Evolutionary conservation across 2,113 vertebrate genomes (phyloP).

Genomic region (Ibidorhyncha struthersii): DNA sequence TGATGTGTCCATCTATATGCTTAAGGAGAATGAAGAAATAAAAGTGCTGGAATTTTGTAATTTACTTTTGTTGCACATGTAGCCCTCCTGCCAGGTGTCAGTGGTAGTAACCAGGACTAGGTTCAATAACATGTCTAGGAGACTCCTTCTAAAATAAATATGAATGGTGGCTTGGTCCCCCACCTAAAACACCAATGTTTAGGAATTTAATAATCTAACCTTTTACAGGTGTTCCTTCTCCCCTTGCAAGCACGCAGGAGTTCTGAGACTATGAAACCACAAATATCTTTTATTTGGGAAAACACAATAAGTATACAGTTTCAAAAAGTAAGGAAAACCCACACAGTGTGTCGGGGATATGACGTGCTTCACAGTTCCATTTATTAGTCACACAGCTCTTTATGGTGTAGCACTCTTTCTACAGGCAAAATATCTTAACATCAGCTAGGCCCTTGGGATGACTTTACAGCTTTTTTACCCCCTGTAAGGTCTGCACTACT

Average conservation of each 20-base stretch:
- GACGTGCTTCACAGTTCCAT: not conserved
- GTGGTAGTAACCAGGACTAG: conserved; percentile 31
- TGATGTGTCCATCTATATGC: not conserved
- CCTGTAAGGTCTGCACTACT: not conserved
- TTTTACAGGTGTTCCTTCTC: conserved; percentile 51
- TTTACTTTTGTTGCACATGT: conserved; percentile 37
- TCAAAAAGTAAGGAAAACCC: not conserved
- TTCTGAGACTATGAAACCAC: conserved; percentile 7
- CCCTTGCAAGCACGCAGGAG: not conserved
- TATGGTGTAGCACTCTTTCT: not conserved
- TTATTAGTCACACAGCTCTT: not conserved
- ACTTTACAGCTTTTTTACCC: not conserved
- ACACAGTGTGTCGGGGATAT: not conserved
- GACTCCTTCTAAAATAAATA: conserved; percentile 21
- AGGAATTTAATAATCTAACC: conserved; percentile 55
- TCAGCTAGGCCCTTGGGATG: not conserved
- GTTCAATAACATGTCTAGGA: conserved; percentile 21
- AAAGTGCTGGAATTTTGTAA: conserved; percentile 57
- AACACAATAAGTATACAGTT: not conserved
- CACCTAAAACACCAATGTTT: not conserved
- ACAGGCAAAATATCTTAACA: not conserved
- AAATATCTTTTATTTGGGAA: conserved; percentile 19
- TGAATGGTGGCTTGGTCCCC: not conserved
- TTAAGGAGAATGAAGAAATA: conserved; percentile 16
- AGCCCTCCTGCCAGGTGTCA: conserved; percentile 58